A percentile compares a stretch with the other conserved stretches of the same genome.
These are phyloP conservation scores for Sturmia bella DNA, from an alignment of 2,888 invertebrate genomes.

Conservation along the genomic window DNA sequence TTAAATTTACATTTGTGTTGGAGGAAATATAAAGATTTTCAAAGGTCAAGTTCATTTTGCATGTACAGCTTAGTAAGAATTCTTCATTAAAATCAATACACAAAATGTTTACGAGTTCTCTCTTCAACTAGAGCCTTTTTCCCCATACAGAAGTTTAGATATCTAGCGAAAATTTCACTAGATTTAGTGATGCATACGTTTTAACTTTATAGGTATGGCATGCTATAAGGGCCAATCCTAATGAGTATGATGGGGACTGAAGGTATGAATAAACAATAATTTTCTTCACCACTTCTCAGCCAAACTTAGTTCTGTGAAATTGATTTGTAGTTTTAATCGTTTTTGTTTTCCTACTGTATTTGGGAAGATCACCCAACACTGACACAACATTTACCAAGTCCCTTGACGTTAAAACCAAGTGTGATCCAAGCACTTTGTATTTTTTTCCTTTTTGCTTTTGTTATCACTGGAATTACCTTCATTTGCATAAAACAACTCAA, in stretches of 20 bases:
- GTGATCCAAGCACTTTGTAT: slow-evolving; percentile 6
- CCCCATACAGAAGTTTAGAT: too few species aligned
- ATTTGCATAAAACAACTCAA: slow-evolving; percentile 58
- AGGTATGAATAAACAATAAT: too few species aligned
- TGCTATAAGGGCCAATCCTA: not conserved
- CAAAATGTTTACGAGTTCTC: too few species aligned
- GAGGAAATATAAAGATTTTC: not conserved
- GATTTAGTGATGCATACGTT: too few species aligned
- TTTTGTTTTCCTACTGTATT: slow-evolving; percentile 1
- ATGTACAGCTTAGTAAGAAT: not conserved
- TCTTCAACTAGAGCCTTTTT: too few species aligned
- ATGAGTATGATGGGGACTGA: too few species aligned
- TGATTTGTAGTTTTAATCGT: slow-evolving; percentile 31
- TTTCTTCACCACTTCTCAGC: not conserved
- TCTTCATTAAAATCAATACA: too few species aligned
- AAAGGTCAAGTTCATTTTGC: slow-evolving; percentile 8
- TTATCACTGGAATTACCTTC: slow-evolving; percentile 35
- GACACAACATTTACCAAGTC: slow-evolving; percentile 17
- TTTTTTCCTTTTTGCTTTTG: too few species aligned
- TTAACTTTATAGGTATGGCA: not conserved
- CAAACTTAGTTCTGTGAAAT: slow-evolving; percentile 50
- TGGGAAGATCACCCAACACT: not conserved
- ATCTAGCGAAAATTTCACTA: too few species aligned
- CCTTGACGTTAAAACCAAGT: not conserved
- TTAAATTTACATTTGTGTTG: slow-evolving; percentile 24